Base-by-base conservation (phyloP, 2,888 invertebrate species). In the Candidula unifasciata region DNA sequence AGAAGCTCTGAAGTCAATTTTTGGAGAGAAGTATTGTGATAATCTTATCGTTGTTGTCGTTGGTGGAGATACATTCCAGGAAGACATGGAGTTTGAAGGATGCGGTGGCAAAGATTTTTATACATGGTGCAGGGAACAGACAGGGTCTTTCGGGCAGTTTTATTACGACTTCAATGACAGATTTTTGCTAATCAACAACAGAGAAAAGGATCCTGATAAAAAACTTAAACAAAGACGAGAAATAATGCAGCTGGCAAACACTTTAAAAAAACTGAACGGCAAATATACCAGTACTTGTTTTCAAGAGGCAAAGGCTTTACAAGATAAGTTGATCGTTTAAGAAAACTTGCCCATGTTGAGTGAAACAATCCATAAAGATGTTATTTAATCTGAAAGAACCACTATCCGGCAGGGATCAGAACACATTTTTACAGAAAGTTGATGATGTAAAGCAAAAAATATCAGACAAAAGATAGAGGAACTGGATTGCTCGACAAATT, bases 111-210 rank as follows among this genome's bases (percentile, higher is more conserved):
- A 1, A 52, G 27, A 2, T 66, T 79, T 79, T 27, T 3, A 66
- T 21, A 27, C 64, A 2, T 79, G 78, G 64, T 66, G 78, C 60
- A 27, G 10, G 1, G 3, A 37, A 27, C 64, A 66, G 27, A 44
- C 24, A 18, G 37, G 44, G 0, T n/a, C 35, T 24, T 30, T 79
- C 2, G 1, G 44, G 24, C 21, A 33, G 16, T 66, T 79, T 10
- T 30, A 10, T 27, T 27, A 79, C 24, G 66, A 66, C 24, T 79
- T 64, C 37, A 24, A 21, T 8, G 64, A n/a, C 2, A 33, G 66
- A 35, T n/a, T 37, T 30, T 52, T 79, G 37, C 44, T 79, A 27
- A 30, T 79, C n/a, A 66, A 79, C 66, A 79, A 79, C 30, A 66
- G 16, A 52, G 64, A 60, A 24, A 66, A 44, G 24, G 52, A 68